Evolutionary conservation across 2,113 vertebrate species (phyloP), one percentile per base, ranked within the genome.

Genomic region (Benitochromis conjunctus): DNA sequence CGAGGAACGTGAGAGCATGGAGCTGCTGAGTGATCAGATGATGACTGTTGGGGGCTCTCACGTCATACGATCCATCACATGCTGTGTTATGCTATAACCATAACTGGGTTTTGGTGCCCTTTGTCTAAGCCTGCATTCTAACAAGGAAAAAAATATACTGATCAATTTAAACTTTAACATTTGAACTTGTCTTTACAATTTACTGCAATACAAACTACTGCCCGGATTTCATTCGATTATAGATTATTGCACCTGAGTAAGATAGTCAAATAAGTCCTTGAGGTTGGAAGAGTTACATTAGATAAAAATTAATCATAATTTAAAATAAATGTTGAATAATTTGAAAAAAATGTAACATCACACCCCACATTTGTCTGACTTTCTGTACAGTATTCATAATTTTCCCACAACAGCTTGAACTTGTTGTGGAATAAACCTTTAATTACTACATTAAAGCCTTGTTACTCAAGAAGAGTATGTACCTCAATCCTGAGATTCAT

Each of bases 11-110:
- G 83, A 79, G 84, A 8, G 48, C 38, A 64, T 31, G 36, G 60
- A 80, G 86, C 66, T 55, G 60, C 79, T 85, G 84, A 86, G 78
- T 29, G 86, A 93, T 86, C 16, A 34, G 51, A 79, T 29, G 76
- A 21, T 80, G 81, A 56, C 71, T 55, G 76, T 38, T 6, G 0
- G 66, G 55, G 51, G 24, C 0, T 79, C 60, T 82, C 62, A 60
- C 87, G 24, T 74, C 54, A 87, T 19, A 54, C 31, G 38, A 56
- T 18, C 54, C 55, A 13, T 41, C 53, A 10, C 18, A 10, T 31
- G 24, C 38, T 58, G 26, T 14, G 29, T 76, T 51, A 1, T 76
- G 69, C 24, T 76, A 74, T 74, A 76, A 76, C 43, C 51, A 29
- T 29, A 53, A 71, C 21, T 76, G 71, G 10, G 18, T 34, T 53